Evolutionary conservation across 2,113 vertebrate genomes (phyloP).

Genomic region (Dendrocopos noguchii): DNA sequence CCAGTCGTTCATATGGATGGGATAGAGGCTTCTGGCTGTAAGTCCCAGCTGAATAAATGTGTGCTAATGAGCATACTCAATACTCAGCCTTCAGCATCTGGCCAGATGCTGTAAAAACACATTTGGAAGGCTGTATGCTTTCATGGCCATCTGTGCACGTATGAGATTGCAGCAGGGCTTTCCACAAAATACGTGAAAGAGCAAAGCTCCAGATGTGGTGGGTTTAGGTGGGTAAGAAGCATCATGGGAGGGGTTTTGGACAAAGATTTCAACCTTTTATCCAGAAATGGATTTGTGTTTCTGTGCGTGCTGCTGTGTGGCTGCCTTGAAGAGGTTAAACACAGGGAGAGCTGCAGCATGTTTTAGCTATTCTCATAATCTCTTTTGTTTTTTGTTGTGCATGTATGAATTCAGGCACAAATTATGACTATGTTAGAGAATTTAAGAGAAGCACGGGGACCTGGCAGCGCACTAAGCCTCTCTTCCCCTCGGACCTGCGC

Average conservation of each 20-base stretch:
- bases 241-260: neutral
- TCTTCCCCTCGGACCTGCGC: slow-evolving; percentile 90
- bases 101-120: fast-evolving
- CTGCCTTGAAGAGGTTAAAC: neutral
- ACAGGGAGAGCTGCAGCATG: fast-evolving
- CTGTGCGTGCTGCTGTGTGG: fast-evolving
- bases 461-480: slow-evolving; percentile 92
- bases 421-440: slow-evolving; percentile 95
- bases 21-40: neutral
- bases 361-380: neutral
- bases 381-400: neutral
- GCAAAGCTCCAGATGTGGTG: neutral
- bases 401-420: slow-evolving; percentile 79
- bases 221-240: neutral
- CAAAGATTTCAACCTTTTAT: fast-evolving
- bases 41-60: fast-evolving
- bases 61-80: fast-evolving
- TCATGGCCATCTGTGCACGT: fast-evolving
- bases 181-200: neutral
- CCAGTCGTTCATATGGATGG: neutral
- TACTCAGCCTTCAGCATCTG: neutral
- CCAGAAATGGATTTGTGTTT: neutral
- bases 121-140: neutral
- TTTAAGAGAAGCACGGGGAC: slow-evolving; percentile 94
- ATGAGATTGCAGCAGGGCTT: neutral